Conservation (phyloP, 2,888 invertebrate species). For the Megamerina dolium region DNA sequence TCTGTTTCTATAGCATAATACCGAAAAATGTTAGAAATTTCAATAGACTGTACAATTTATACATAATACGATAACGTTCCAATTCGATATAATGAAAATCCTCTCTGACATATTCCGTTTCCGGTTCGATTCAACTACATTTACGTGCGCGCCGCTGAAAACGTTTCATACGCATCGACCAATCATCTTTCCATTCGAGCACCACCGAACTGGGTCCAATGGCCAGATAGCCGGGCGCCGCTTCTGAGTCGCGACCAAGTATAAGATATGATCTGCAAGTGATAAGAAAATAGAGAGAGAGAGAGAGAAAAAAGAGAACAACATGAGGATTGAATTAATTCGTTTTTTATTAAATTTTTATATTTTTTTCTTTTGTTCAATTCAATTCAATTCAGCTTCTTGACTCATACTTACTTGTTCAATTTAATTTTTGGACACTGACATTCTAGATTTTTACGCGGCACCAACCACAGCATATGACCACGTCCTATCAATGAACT, state of each 20-base stretch:
- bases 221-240: slow-evolving; percentile 44
- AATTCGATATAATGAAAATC: slow-evolving; percentile 47
- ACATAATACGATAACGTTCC: slow-evolving; percentile 47
- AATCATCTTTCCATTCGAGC: slow-evolving; percentile 46
- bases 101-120: slow-evolving; percentile 47
- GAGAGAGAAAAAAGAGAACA: background rate
- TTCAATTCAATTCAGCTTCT: background rate
- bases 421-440: slow-evolving; percentile 46
- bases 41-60: slow-evolving; percentile 50
- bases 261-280: slow-evolving; percentile 41
- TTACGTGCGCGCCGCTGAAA: slow-evolving; percentile 47
- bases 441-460: slow-evolving; percentile 45
- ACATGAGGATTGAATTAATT: background rate
- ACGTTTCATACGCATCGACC: slow-evolving; percentile 47
- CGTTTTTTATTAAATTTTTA: background rate
- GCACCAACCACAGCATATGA: slow-evolving; percentile 45
- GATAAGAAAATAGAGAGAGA: background rate
- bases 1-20: slow-evolving; percentile 39
- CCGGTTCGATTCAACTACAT: slow-evolving; percentile 50
- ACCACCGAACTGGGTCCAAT: slow-evolving; percentile 46
- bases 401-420: slow-evolving; percentile 46
- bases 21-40: slow-evolving; percentile 48
- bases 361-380: background rate
- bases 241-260: slow-evolving; percentile 44
- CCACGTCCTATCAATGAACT: slow-evolving; percentile 44